Percentiles rank a stretch among this genome's conserved stretches.
phyloP scores from a whole-genome alignment of 2,113 vertebrate genomes.

The Phrynocephalus versicolor region DNA sequence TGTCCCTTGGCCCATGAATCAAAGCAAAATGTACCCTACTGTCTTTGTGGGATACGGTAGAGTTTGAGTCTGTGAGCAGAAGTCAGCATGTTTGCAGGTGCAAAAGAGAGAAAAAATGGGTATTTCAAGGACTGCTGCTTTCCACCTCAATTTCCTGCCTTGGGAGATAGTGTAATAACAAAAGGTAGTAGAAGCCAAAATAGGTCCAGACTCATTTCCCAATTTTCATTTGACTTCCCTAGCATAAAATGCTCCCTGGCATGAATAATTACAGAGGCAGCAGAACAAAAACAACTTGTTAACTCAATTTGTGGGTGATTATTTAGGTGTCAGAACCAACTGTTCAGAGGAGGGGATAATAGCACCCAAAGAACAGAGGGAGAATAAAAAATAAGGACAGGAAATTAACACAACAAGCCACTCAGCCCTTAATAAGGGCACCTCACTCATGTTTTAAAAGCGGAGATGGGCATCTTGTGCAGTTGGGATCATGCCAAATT shows the following conservation, averaged over 20 bases:
- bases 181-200: not conserved
- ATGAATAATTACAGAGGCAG: conserved; percentile 9
- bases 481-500: not conserved
- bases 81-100: not conserved
- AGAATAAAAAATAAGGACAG: not conserved
- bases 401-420: not conserved
- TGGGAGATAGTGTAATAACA: too few species aligned
- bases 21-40: not conserved
- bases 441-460: not conserved
- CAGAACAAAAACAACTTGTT: conserved; percentile 26
- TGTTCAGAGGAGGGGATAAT: conserved; percentile 23
- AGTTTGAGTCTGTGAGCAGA: not conserved
- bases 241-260: conserved; percentile 6
- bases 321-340: conserved; percentile 28
- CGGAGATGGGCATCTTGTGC: not conserved
- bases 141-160: not conserved
- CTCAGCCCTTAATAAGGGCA: not conserved
- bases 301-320: conserved; percentile 20
- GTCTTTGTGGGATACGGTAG: not conserved
- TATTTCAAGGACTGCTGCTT: not conserved
- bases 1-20: not conserved
- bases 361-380: not conserved
- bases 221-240: not conserved
- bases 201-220: not conserved
- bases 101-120: not conserved